A percentile compares a stretch with the other conserved stretches of the same genome.
These are phyloP conservation scores for Phaethon lepturus DNA, from an alignment of 2,113 vertebrate genomes.

Conservation along the genomic window DNA sequence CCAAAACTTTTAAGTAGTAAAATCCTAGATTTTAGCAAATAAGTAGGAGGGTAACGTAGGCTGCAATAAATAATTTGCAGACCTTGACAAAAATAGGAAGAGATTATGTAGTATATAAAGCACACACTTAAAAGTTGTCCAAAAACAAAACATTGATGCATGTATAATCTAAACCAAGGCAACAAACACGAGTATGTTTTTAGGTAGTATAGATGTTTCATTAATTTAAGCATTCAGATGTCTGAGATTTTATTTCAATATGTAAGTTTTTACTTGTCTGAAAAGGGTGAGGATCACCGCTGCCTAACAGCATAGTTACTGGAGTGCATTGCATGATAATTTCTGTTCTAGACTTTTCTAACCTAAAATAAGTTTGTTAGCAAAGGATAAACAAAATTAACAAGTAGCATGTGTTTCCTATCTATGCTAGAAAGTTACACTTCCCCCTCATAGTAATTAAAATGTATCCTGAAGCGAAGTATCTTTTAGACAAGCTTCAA, in stretches of 20 bases:
- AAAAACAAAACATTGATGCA: not conserved
- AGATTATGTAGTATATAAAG: not conserved
- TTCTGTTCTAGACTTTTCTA: not conserved
- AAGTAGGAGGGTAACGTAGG: not conserved
- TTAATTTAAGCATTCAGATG: not conserved
- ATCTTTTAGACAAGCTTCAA: not conserved
- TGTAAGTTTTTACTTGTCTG: not conserved
- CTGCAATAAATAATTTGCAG: not conserved
- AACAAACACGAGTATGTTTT: not conserved
- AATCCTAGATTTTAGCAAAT: not conserved
- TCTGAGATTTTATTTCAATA: not conserved
- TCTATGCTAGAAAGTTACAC: not conserved
- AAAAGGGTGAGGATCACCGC: not conserved
- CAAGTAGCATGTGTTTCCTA: not conserved
- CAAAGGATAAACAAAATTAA: not conserved
- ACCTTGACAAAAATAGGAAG: not conserved
- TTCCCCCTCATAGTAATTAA: slow-evolving; percentile 4
- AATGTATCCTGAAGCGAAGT: not conserved
- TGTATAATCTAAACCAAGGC: not conserved
- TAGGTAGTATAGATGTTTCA: not conserved
- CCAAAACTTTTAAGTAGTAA: not conserved
- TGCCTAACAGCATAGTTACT: not conserved
- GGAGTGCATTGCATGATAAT: not conserved
- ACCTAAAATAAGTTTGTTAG: not conserved
- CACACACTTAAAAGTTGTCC: not conserved